These are phyloP conservation scores for Piscicola geometra DNA, from an alignment of 2,888 invertebrate species.

Conservation along the genomic window DNA sequence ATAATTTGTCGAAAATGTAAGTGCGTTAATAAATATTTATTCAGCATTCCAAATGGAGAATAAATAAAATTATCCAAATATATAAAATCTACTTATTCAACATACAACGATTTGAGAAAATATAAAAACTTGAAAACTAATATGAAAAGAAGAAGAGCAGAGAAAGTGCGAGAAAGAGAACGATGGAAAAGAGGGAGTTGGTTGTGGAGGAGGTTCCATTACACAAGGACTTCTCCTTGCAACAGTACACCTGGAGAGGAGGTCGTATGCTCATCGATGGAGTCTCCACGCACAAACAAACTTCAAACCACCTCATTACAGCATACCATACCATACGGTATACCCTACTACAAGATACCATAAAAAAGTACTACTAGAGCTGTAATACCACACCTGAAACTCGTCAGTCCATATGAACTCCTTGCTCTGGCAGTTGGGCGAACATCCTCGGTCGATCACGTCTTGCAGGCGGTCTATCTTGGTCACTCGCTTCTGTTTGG, in stretches of 20 bases:
- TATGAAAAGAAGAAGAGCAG: not conserved
- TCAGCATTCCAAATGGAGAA: too few relatives aligned
- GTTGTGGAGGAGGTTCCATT: slow-evolving; percentile 34
- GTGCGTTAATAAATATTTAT: too few relatives aligned
- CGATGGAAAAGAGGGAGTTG: not conserved
- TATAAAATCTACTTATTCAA: too few relatives aligned
- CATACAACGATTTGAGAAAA: too few relatives aligned
- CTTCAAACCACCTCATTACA: not conserved
- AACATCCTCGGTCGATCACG: slow-evolving; percentile 44
- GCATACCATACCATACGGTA: not conserved
- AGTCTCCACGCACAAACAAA: not conserved
- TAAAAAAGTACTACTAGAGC: not conserved
- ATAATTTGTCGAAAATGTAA: too few relatives aligned
- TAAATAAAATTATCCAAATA: too few relatives aligned
- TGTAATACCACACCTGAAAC: slow-evolving; percentile 36
- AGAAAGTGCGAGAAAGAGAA: not conserved
- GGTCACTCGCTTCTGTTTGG: slow-evolving; percentile 41
- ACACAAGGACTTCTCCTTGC: slow-evolving; percentile 37
- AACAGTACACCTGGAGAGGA: slow-evolving; percentile 43
- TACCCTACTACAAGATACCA: not conserved
- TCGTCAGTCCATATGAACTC: slow-evolving; percentile 44
- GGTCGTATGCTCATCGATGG: too few relatives aligned
- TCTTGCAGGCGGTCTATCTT: slow-evolving; percentile 41
- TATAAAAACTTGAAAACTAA: too few relatives aligned
- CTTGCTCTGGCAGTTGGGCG: slow-evolving; percentile 40